Base-by-base conservation (phyloP, 2,797 vertebrate genomes). In the Jordanella pulchra region DNA sequence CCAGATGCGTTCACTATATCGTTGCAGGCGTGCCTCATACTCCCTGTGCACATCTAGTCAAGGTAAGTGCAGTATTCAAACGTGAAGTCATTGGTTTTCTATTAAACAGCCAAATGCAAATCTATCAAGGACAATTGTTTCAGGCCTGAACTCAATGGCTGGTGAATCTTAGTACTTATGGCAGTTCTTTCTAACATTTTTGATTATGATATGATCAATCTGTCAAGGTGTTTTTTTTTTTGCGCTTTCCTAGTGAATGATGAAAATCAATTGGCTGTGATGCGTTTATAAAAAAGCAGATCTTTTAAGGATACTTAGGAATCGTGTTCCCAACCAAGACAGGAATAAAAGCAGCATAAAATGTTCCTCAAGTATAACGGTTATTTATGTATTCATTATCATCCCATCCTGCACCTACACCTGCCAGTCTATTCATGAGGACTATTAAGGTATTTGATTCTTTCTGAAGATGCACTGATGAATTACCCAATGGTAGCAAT, bases 1-100 rank as follows among this genome's bases (percentile, higher is more conserved):
- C 98, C 98, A 99, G 84, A 99, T 97, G 60, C 97, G 93, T 74
- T 99, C 97, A 0, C 73, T 85, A 84, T 99, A 99, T 51, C 94
- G 94, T 86, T 95, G 90, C 66, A 99, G 77, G 32, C 97, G 97
- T 0, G 95, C 95, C 80, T 99, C 97, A 0, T 97, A 99, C 73
- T 99, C 98, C 93, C 98, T 99, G 93, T 69, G 82, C 21, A 80
- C 55, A 2, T 27, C 45, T 73, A 75, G 92, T 99, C 92, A 97
- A 97, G 95, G 95, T 94, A 94, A 91, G 27, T 58, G 13, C 76
- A 25, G 73, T 11, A 86, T n/a, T 48, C 3, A 73, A 23, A 44
- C 4, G 2, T 54, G 65, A 15, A 35, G 17, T 9, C 4, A 6
- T 45, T 18, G 23, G 2, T 32, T 44, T 64, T 54, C 2, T 4